Conservation (phyloP, 2,113 vertebrate species). For the Sphyrna mokarran region DNA sequence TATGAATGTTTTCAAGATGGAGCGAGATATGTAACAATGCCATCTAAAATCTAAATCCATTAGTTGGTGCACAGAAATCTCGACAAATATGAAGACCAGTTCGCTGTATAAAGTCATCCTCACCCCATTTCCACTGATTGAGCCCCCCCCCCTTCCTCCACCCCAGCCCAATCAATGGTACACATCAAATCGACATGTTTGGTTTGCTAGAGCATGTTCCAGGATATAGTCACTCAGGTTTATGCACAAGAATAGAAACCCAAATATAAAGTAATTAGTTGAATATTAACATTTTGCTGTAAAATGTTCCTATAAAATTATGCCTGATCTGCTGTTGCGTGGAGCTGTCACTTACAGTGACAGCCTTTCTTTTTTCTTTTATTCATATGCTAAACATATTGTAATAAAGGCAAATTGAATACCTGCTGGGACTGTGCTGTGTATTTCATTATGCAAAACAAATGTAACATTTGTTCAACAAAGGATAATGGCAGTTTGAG, state of each 20-base stretch:
- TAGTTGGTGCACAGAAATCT: neutral
- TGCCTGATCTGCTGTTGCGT: constrained; percentile 18
- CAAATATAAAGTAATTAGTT: constrained; percentile 28
- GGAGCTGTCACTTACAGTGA: constrained; percentile 18
- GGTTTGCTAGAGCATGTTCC: neutral
- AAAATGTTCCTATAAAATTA: constrained; percentile 22
- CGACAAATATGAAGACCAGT: neutral
- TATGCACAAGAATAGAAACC: neutral
- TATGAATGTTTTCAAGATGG: neutral
- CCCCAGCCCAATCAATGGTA: neutral
- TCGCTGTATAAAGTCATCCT: neutral
- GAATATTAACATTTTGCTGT: constrained; percentile 35
- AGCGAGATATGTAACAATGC: neutral
- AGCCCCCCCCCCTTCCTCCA: too few species aligned
- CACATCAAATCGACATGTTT: neutral
- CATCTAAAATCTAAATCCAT: neutral
- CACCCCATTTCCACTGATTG: too few species aligned
- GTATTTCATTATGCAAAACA: constrained; percentile 38
- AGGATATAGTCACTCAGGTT: neutral
- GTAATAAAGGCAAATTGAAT: constrained; percentile 37
- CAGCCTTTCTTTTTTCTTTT: constrained; percentile 32
- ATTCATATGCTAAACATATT: constrained; percentile 38
- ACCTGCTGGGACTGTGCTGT: constrained; percentile 36
- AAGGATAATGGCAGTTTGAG: constrained; percentile 38
- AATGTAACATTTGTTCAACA: constrained; percentile 38